Evolutionary conservation across 2,113 vertebrate species (phyloP).

Genomic region (Agelaius phoeniceus): DNA sequence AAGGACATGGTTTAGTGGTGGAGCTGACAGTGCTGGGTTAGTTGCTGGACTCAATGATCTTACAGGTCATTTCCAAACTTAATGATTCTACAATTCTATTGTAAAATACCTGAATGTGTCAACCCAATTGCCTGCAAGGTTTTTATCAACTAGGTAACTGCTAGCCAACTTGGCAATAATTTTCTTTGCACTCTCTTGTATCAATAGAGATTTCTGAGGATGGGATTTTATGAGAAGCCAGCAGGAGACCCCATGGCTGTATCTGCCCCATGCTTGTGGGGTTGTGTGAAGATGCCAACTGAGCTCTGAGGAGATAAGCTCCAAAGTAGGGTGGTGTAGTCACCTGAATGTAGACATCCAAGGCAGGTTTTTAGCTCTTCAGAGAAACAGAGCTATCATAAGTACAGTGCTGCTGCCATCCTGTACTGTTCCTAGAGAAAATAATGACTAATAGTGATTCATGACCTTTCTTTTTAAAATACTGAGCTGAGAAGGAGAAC

Average conservation of each 20-base stretch:
- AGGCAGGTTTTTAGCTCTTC: not conserved
- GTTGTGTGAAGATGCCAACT: not conserved
- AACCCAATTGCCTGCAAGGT: not conserved
- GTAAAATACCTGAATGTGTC: not conserved
- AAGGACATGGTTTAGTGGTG: not conserved
- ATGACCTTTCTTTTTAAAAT: not conserved
- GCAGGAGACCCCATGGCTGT: not conserved
- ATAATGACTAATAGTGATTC: not conserved
- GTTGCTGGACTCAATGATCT: not conserved
- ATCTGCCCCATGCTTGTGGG: not conserved
- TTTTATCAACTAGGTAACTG: not conserved
- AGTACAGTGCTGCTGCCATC: not conserved
- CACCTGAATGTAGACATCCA: fast-evolving
- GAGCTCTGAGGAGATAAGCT: not conserved
- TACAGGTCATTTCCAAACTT: not conserved
- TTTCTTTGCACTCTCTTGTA: not conserved
- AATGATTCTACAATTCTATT: not conserved
- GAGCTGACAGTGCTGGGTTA: not conserved
- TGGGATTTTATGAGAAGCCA: not conserved
- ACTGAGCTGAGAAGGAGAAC: not conserved
- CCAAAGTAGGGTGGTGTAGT: not conserved
- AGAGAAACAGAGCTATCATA: not conserved
- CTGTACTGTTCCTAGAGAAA: not conserved
- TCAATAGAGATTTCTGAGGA: not conserved
- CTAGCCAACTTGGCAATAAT: not conserved